These are phyloP conservation scores for Oryzias sinensis DNA, from an alignment of 2,797 vertebrate species.

Conservation along the genomic window DNA sequence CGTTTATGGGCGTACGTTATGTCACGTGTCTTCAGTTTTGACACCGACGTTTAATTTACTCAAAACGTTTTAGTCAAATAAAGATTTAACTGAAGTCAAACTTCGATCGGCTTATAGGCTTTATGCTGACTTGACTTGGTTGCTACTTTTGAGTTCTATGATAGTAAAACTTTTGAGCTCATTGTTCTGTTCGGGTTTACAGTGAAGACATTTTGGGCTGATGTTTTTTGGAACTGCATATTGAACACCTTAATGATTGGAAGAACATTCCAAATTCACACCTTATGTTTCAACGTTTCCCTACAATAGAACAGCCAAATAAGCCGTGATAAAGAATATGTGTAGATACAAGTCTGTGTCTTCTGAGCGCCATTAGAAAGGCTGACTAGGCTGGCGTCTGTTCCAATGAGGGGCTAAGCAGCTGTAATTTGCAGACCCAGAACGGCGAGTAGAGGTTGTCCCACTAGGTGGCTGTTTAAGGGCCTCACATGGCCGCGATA, in stretches of 20 bases:
- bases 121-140: too few species aligned
- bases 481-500: slow-evolving; percentile 55
- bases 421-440: slow-evolving; percentile 63
- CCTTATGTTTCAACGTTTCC: slow-evolving; percentile 30
- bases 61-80: too few species aligned
- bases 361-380: slow-evolving; percentile 62
- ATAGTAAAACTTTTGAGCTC: too few species aligned
- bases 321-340: slow-evolving; percentile 43
- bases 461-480: slow-evolving; percentile 55
- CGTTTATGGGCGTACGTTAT: too few species aligned
- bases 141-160: too few species aligned
- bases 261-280: slow-evolving; percentile 17
- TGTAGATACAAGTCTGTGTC: slow-evolving; percentile 42
- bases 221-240: slow-evolving; percentile 1
- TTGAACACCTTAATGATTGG: slow-evolving; percentile 7
- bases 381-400: slow-evolving; percentile 41
- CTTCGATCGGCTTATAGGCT: too few species aligned
- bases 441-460: slow-evolving; percentile 51
- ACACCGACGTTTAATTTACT: too few species aligned
- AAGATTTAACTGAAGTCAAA: too few species aligned
- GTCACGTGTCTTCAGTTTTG: too few species aligned
- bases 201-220: too few species aligned
- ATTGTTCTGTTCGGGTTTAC: too few species aligned
- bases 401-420: slow-evolving; percentile 67
- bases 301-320: slow-evolving; percentile 38